phyloP scores from a whole-genome alignment of 2,113 vertebrate species.

The Neotragus moschatus region DNA sequence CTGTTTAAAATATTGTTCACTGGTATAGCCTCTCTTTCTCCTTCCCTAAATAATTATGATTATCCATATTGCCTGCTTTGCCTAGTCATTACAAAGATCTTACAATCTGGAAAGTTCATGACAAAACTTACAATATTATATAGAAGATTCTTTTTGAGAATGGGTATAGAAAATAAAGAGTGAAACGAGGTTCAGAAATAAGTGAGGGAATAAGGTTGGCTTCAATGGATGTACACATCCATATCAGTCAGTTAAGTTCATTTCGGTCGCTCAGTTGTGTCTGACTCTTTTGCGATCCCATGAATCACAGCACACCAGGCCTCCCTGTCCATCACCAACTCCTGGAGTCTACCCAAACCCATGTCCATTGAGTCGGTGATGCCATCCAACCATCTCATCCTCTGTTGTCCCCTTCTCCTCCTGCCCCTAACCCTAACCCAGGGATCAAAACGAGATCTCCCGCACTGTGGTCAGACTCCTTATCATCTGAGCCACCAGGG shows the following conservation, averaged over 20 bases:
- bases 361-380: neutral
- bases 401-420: neutral
- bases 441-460: rapidly evolving
- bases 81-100: neutral
- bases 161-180: neutral
- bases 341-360: neutral
- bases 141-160: neutral
- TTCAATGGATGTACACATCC: neutral
- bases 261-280: neutral
- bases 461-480: too few relatives aligned
- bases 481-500: too few relatives aligned
- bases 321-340: neutral
- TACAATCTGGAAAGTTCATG: neutral
- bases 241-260: neutral
- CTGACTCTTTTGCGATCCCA: neutral
- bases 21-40: neutral
- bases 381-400: neutral
- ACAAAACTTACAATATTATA: neutral
- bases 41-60: neutral
- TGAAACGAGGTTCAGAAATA: neutral
- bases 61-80: neutral
- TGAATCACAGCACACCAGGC: neutral
- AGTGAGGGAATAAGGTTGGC: neutral
- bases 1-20: neutral
- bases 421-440: neutral